A percentile compares a stretch with the other conserved stretches of the same genome.
phyloP scores from a whole-genome alignment of 2,113 vertebrate genomes.

The Tenrec ecaudatus region DNA sequence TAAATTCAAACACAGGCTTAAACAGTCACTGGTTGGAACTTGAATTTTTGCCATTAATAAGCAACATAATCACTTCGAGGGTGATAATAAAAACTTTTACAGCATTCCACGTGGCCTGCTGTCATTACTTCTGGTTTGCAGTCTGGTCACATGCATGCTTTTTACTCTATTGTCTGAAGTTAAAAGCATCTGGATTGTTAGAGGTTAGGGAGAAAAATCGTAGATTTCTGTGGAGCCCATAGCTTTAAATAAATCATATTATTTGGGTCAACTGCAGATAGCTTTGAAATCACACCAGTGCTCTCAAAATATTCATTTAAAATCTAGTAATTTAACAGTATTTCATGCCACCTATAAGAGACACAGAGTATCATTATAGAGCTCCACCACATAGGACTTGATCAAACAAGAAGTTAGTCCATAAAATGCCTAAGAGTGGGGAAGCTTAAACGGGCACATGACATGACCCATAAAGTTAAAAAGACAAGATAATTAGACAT shows the following conservation, averaged over 20 bases:
- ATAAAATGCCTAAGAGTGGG: slow-evolving; percentile 52
- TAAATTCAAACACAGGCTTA: not conserved
- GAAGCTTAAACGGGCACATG: slow-evolving; percentile 39
- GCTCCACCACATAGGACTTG: not conserved
- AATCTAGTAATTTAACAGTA: slow-evolving; percentile 27
- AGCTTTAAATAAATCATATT: not conserved
- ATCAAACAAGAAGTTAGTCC: slow-evolving; percentile 44
- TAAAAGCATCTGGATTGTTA: not conserved
- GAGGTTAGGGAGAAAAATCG: slow-evolving; percentile 30
- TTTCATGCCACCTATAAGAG: slow-evolving; percentile 38
- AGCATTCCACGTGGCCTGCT: slow-evolving; percentile 28
- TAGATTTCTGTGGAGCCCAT: not conserved
- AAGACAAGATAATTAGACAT: slow-evolving; percentile 51
- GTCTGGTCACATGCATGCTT: not conserved
- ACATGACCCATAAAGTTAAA: not conserved
- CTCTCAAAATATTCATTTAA: slow-evolving; percentile 23
- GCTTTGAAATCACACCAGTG: not conserved
- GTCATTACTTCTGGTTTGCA: slow-evolving; percentile 19
- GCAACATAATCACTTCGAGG: slow-evolving; percentile 1
- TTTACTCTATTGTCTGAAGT: not conserved
- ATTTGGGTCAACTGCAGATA: slow-evolving; percentile 3
- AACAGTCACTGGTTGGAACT: slow-evolving; percentile 36
- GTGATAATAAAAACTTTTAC: slow-evolving; percentile 16
- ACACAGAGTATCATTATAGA: not conserved
- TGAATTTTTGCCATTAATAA: slow-evolving; percentile 33